Percentiles rank a stretch among this genome's conserved stretches.
Evolutionary conservation across 2,888 invertebrate genomes (phyloP).

Genomic region (Ochlodes sylvanus): DNA sequence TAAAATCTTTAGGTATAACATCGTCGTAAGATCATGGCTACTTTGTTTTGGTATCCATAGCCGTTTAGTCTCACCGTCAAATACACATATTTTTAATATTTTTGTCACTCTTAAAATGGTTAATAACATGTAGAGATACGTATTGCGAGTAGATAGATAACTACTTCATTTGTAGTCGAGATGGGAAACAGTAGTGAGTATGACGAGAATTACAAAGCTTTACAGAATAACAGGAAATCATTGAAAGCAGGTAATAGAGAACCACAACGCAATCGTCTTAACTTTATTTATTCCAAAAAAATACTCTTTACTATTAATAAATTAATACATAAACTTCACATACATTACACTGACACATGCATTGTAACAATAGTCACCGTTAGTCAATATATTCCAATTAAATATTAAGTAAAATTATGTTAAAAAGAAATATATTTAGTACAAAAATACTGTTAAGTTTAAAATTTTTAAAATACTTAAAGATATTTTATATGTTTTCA

Average conservation of each 20-base stretch:
- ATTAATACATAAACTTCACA: too few relatives aligned
- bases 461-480: too few relatives aligned
- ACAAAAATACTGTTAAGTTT: too few relatives aligned
- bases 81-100: not conserved
- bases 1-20: not conserved
- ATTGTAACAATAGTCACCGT: too few relatives aligned
- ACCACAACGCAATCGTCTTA: not conserved
- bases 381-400: too few relatives aligned
- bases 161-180: slow-evolving; percentile 1
- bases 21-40: not conserved
- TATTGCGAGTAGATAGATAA: too few relatives aligned
- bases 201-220: not conserved
- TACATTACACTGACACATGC: too few relatives aligned
- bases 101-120: not conserved
- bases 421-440: too few relatives aligned
- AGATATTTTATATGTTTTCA: too few relatives aligned
- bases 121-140: not conserved
- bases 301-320: too few relatives aligned
- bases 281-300: not conserved
- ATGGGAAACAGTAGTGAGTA: not conserved
- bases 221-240: not conserved
- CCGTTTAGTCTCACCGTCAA: not conserved
- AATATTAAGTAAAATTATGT: too few relatives aligned
- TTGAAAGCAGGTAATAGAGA: not conserved
- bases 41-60: not conserved